Conservation (phyloP, 2,797 vertebrate genomes). For the Chelidonichthys spinosus region DNA sequence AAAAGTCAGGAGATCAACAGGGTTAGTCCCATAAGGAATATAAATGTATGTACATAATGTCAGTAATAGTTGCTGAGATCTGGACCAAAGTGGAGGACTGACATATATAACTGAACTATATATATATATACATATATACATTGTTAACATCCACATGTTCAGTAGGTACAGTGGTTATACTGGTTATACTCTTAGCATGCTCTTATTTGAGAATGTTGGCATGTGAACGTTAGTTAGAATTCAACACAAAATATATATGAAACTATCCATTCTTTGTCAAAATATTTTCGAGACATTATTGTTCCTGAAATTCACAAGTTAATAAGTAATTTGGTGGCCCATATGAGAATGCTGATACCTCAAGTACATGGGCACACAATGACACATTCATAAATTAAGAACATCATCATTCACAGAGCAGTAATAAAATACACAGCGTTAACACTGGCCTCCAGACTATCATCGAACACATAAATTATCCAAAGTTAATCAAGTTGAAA, state of each 20-base stretch:
- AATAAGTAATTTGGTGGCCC: not conserved
- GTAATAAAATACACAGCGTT: slow-evolving; percentile 43
- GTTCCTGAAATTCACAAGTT: slow-evolving; percentile 4
- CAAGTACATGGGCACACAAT: slow-evolving; percentile 20
- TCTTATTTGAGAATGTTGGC: not conserved
- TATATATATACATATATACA: not conserved
- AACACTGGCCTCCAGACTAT: slow-evolving; percentile 32
- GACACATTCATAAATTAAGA: slow-evolving; percentile 39
- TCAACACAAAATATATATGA: not conserved
- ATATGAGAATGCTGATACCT: slow-evolving; percentile 21
- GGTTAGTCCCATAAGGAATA: not conserved
- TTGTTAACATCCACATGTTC: not conserved
- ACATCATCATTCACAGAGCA: slow-evolving; percentile 32
- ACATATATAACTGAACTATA: too few relatives aligned
- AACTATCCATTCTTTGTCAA: not conserved
- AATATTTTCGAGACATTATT: slow-evolving; percentile 2
- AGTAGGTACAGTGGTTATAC: not conserved
- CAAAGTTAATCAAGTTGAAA: slow-evolving; percentile 58
- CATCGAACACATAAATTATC: slow-evolving; percentile 42
- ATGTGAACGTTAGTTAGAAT: not conserved
- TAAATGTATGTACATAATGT: not conserved
- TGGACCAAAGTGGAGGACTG: not conserved
- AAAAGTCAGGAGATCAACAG: not conserved
- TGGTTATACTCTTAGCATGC: too few relatives aligned
- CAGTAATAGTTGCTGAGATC: not conserved